Evolutionary conservation across 2,888 invertebrate genomes (phyloP), one percentile per base, ranked within the genome.

Genomic region (Andrena trimmerana): DNA sequence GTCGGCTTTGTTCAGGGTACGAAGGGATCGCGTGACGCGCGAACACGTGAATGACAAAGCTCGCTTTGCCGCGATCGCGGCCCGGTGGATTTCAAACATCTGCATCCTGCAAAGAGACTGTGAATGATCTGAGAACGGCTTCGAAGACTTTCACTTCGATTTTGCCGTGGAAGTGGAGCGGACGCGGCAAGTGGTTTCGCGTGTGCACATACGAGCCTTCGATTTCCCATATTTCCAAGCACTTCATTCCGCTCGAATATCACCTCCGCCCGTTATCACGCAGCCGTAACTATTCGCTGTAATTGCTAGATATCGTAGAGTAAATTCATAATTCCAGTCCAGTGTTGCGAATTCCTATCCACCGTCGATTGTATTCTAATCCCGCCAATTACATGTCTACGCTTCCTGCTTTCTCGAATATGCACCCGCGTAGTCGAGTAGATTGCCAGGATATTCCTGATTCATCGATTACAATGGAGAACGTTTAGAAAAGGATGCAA

Each of bases 111-210:
- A 78, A 42, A 87, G 88, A 86, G 88, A 85, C 85, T 88, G 87
- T 81, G 82, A 86, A 88, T 85, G 86, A 88, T 88, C 88, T 83
- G 87, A 88, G 87, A 88, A 88, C 82, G 80, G 78, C 78, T 79
- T 78, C 81, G 67, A 63, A 78, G 81, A 90, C 89, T 89, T 89
- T 90, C 89, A 89, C 89, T 90, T 86, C 84, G 83, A 79, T 88
- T 89, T 85, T 76, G 63, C 42, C 83, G 60, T 52, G 66, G 57
- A 91, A 88, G 89, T 90, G 86, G 90, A 91, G 85, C 90, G 90
- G 89, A 90, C 88, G 88, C 86, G 84, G 88, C 85, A 86, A 87
- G 87, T 89, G 86, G 87, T 88, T 68, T 88, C 69, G 77, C 78
- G 68, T 81, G 78, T 85, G 73, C 74, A 50, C 52, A 33, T 76